Base-by-base conservation (phyloP, 2,797 vertebrate genomes). In the Poeciliopsis turneri region DNA sequence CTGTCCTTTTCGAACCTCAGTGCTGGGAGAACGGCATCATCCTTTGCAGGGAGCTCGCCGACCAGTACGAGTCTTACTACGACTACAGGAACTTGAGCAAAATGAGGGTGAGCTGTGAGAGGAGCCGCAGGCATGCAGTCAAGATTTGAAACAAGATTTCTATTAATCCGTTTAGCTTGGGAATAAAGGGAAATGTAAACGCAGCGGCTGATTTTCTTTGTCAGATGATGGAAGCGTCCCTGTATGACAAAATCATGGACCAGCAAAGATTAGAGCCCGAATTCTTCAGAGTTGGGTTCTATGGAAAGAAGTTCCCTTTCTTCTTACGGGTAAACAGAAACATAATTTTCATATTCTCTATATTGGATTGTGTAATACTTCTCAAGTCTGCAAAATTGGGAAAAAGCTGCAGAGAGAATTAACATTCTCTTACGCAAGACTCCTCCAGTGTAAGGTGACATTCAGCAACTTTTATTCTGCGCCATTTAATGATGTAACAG, bases 241-340 rank as follows among this genome's bases (percentile, higher is more conserved):
- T 99, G 43, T 99, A 99, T 43, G 98, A 99, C 94, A 99, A 99
- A 95, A 99, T 99, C 83, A 99, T 99, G 98, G 98, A 99, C 93
- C 98, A 99, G 87, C 98, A 99, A 78, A 95, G 98, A 68, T 91
- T 99, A 84, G 98, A 99, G 77, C 98, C 98, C 0, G 98, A 99
- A 87, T 99, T 99, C 95, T 99, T 99, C 94, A 92, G 98, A 93
- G 97, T 99, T 76, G 98, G 98, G 61, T 99, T 99, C 94, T 99
- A 99, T 45, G 98, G 98, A 28, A 99, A 99, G 87, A 99, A 99
- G 87, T 99, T 99, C 82, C 98, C 98, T 55, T 99, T 99, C 95
- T 99, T 99, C 94, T 92, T 99, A 82, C 93, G 98, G 94, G 98
- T 99, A 95, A 96, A 95, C 41, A 43, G 92, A 80, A 28, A n/a